A percentile compares a stretch with the other conserved stretches of the same genome.
phyloP scores from a whole-genome alignment of 2,888 invertebrate species.

The Dicyrtoma fusca region DNA sequence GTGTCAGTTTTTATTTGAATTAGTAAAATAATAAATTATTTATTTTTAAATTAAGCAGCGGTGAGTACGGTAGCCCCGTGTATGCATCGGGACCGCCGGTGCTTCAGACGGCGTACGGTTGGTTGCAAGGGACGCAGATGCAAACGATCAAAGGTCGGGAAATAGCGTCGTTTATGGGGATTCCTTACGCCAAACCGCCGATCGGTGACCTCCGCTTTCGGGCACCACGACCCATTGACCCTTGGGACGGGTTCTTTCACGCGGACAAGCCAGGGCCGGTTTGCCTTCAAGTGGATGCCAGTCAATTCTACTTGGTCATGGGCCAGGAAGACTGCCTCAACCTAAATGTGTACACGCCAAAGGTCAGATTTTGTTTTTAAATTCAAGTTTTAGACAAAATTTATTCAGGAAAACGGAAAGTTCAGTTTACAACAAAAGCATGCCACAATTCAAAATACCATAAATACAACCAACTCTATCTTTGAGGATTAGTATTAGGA shows the following conservation, averaged over 20 bases:
- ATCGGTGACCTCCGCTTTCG: slow-evolving; percentile 37
- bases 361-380: slow-evolving; percentile 11
- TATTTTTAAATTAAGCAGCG: too few relatives aligned
- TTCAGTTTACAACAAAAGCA: too few relatives aligned
- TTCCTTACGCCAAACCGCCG: slow-evolving; percentile 40
- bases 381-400: too few relatives aligned
- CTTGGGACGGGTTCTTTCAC: slow-evolving; percentile 75
- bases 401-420: too few relatives aligned
- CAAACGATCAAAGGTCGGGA: slow-evolving; percentile 39
- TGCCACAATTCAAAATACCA: too few relatives aligned
- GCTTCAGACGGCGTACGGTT: slow-evolving; percentile 14
- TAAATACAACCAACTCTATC: too few relatives aligned
- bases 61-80: slow-evolving; percentile 1
- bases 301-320: slow-evolving; percentile 36
- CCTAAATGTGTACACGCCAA: slow-evolving; percentile 36
- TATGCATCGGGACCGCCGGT: slow-evolving; percentile 18
- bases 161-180: slow-evolving; percentile 44
- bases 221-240: slow-evolving; percentile 76
- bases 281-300: slow-evolving; percentile 49
- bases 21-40: neutral
- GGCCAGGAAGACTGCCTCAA: slow-evolving; percentile 35
- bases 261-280: slow-evolving; percentile 41
- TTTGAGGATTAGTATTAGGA: too few relatives aligned
- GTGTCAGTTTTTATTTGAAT: too few relatives aligned
- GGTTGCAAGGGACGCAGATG: slow-evolving; percentile 38